These are phyloP conservation scores for Zaprionus africanus DNA, from an alignment of 1,140 invertebrate genomes.

Conservation along the genomic window DNA sequence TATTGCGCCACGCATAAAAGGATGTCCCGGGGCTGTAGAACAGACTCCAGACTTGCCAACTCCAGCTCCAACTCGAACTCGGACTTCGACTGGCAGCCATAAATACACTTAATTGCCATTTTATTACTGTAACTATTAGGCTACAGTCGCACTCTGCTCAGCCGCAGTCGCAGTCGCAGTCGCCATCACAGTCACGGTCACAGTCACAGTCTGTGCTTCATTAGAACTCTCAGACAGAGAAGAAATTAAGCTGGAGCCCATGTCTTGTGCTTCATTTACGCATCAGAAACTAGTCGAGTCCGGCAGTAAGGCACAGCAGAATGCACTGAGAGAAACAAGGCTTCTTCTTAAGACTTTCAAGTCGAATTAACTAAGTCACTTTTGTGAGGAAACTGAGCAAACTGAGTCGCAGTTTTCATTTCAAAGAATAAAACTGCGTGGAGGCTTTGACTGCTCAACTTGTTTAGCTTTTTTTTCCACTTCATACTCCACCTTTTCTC, in stretches of 20 bases:
- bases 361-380: no score
- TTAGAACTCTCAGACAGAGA: constrained; percentile 46
- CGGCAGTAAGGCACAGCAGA: neutral
- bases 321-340: neutral
- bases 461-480: neutral
- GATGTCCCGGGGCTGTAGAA: constrained; percentile 60
- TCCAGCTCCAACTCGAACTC: no score
- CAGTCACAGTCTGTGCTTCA: constrained; percentile 47
- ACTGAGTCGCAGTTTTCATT: neutral
- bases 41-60: constrained; percentile 11
- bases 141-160: constrained; percentile 2
- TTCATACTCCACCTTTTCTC: neutral
- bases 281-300: constrained; percentile 18
- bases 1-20: constrained; percentile 73
- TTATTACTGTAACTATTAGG: constrained; percentile 77
- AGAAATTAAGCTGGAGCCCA: constrained; percentile 13
- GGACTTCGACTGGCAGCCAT: constrained; percentile 43
- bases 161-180: constrained; percentile 8
- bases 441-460: neutral
- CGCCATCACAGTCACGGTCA: constrained; percentile 10
- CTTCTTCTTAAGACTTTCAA: no score
- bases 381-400: no score
- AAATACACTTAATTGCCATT: constrained; percentile 82
- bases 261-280: constrained; percentile 63
- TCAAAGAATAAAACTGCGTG: neutral